These are phyloP conservation scores for Neopelma chrysocephalum DNA, from an alignment of 2,797 vertebrate genomes.

Conservation along the genomic window DNA sequence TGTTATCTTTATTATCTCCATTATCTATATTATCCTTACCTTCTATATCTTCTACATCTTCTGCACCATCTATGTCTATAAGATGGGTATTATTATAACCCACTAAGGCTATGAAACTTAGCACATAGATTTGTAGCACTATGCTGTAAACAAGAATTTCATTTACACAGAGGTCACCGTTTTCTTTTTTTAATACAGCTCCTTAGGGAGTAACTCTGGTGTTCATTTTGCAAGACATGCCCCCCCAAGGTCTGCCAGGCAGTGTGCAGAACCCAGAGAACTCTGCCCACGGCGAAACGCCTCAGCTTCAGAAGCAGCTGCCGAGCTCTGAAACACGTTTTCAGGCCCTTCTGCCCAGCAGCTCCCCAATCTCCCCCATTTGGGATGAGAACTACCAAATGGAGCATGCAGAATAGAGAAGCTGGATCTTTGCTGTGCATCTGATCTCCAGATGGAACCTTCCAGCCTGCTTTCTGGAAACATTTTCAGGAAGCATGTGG, in stretches of 20 bases:
- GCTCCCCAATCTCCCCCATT: neutral
- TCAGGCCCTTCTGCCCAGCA: neutral
- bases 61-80: neutral
- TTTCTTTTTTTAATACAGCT: neutral
- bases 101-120: neutral
- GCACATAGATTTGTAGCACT: neutral
- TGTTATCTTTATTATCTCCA: neutral
- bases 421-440: neutral
- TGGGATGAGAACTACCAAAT: neutral
- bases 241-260: neutral
- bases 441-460: neutral
- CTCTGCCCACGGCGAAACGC: fast-evolving
- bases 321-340: neutral
- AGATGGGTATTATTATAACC: neutral
- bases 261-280: fast-evolving
- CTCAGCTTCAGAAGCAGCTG: neutral
- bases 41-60: neutral
- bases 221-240: neutral
- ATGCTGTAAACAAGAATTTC: neutral
- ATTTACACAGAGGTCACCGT: neutral
- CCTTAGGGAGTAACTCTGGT: neutral
- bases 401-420: neutral
- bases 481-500: fast-evolving
- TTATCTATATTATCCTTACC: neutral
- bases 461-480: neutral